Percentiles rank a stretch among this genome's conserved stretches.
Conservation (phyloP, 30 jellyfish, hydroid and myxozoan species). For the Hydractinia symbiolongicarpus region DNA sequence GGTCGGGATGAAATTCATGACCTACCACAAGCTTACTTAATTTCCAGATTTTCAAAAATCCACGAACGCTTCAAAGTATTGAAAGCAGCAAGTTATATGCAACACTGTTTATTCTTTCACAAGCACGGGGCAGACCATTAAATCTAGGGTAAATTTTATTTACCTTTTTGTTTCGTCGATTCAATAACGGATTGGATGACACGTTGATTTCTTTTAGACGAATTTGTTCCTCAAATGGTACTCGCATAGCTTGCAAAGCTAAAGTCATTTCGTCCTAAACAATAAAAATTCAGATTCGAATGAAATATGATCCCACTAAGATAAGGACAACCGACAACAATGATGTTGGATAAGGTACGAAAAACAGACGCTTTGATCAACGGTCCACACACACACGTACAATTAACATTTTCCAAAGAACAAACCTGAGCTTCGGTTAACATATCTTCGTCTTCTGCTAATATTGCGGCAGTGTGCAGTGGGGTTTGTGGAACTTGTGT, state of each 20-base stretch:
- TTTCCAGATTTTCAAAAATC: too few relatives aligned
- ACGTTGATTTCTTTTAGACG: slow-evolving; percentile 64
- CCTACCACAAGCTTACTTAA: too few relatives aligned
- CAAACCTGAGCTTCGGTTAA: slow-evolving; percentile 77
- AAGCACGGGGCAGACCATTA: too few relatives aligned
- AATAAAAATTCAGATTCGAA: too few relatives aligned
- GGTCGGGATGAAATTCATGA: too few relatives aligned
- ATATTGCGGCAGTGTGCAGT: slow-evolving; percentile 61
- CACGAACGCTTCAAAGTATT: too few relatives aligned
- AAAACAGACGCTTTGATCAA: not conserved
- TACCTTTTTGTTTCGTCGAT: slow-evolving; percentile 50
- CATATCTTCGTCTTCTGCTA: slow-evolving; percentile 81
- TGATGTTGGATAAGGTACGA: not conserved
- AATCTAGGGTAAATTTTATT: too few relatives aligned
- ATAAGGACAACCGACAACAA: not conserved
- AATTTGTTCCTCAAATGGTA: slow-evolving; percentile 78
- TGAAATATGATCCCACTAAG: not conserved
- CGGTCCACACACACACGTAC: not conserved
- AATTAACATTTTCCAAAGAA: not conserved
- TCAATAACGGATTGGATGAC: slow-evolving; percentile 91
- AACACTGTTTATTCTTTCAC: too few relatives aligned
- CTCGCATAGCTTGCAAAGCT: slow-evolving; percentile 82
- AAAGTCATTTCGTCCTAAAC: slow-evolving; percentile 90
- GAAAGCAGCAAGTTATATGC: too few relatives aligned
- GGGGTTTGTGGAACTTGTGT: slow-evolving; percentile 97